Evolutionary conservation across 2,113 vertebrate genomes (phyloP).

Genomic region (Bungarus multicinctus): DNA sequence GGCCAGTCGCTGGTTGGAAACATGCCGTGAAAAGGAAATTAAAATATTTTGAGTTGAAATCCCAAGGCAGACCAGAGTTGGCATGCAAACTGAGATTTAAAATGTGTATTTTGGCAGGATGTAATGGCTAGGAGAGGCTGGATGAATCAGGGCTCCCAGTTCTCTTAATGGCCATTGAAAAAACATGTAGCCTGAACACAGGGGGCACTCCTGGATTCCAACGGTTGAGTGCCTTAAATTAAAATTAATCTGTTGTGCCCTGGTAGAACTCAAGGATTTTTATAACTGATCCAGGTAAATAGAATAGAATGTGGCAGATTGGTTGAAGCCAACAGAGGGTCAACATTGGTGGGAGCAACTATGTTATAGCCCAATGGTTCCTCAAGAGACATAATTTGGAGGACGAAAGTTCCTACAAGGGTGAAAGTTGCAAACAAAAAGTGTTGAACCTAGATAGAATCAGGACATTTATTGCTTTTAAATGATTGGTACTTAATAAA

Average conservation of each 20-base stretch:
- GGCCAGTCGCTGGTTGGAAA: not conserved
- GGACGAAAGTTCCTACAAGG: not conserved
- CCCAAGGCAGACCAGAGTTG: constrained; percentile 42
- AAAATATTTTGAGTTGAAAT: constrained; percentile 31
- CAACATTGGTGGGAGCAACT: accelerated
- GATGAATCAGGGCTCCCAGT: constrained; percentile 27
- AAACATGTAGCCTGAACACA: not conserved
- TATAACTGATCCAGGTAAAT: constrained; percentile 27
- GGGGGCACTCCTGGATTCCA: constrained; percentile 32
- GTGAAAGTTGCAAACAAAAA: not conserved
- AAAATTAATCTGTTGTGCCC: constrained; percentile 48
- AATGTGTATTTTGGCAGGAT: constrained; percentile 35
- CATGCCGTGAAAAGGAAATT: not conserved
- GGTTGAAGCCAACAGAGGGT: not conserved
- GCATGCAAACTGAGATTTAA: constrained; percentile 33
- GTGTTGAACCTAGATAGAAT: constrained; percentile 32
- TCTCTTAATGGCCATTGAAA: constrained; percentile 19
- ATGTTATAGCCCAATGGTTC: not conserved
- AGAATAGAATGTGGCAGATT: constrained; percentile 22
- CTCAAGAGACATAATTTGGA: not conserved
- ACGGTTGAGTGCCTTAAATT: constrained; percentile 46
- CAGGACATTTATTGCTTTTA: constrained; percentile 11
- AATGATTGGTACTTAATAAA: constrained; percentile 17
- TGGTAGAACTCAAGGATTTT: constrained; percentile 20
- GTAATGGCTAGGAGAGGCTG: accelerated